phyloP scores from a whole-genome alignment of 2,888 invertebrate species.

The Phyllotreta striolata region DNA sequence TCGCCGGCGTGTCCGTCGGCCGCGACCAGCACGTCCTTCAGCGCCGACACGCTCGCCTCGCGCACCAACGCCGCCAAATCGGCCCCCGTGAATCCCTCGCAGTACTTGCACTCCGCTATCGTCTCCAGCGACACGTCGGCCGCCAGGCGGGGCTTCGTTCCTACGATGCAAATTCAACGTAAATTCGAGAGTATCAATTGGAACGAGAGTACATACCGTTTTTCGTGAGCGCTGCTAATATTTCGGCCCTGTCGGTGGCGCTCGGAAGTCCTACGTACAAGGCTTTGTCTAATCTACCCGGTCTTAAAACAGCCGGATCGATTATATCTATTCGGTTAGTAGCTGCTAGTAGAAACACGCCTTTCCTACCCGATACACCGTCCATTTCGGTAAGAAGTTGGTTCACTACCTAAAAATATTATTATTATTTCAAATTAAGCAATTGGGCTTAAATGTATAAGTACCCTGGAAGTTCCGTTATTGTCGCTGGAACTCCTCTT shows the following conservation, averaged over 20 bases:
- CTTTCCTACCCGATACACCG: constrained; percentile 88
- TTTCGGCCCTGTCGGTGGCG: constrained; percentile 81
- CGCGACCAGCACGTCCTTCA: constrained; percentile 73
- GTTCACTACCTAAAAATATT: constrained; percentile 76
- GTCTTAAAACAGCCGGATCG: constrained; percentile 90
- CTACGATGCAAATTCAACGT: constrained; percentile 67
- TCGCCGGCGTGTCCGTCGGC: neutral
- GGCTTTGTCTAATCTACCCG: constrained; percentile 89
- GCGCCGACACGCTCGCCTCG: constrained; percentile 83
- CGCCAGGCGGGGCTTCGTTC: constrained; percentile 78
- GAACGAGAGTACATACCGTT: constrained; percentile 17
- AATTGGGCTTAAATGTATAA: no score
- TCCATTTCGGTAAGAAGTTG: constrained; percentile 99
- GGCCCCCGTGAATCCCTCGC: constrained; percentile 90
- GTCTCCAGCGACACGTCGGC: constrained; percentile 78
- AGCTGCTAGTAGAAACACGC: constrained; percentile 95
- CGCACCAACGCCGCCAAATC: constrained; percentile 90
- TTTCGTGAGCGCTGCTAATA: constrained; percentile 88
- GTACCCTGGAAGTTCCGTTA: constrained; percentile 28
- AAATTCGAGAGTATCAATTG: neutral
- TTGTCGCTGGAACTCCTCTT: constrained; percentile 64
- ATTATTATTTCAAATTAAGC: no score
- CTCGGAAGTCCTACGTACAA: constrained; percentile 90
- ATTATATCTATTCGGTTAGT: constrained; percentile 97
- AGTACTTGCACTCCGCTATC: constrained; percentile 72